Base-by-base conservation (phyloP, 2,113 vertebrate genomes). In the Toxostoma redivivum region DNA sequence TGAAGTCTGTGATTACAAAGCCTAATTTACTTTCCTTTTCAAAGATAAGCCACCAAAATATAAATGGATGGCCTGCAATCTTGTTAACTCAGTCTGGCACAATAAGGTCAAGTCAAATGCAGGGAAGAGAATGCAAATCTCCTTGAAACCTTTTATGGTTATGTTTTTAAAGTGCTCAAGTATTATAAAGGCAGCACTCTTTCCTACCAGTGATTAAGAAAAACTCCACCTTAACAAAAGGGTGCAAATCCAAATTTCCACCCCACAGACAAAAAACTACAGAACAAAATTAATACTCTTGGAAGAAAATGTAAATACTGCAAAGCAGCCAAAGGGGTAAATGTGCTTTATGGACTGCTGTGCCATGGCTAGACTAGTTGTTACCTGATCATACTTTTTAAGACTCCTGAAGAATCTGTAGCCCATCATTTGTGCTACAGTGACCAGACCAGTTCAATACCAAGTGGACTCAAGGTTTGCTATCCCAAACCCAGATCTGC, bases 11-110 rank as follows among this genome's bases (percentile, higher is more conserved):
- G 77, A 97, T 78, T 89, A 86, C 69, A 86, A 81, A 88, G 81
- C 62, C 88, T 28, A 92, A 86, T 86, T 92, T 90, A 85, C 74
- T 94, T 88, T 74, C 86, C 80, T 74, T 88, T 92, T 67, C 35
- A 31, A 86, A 94, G 94, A 92, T 94, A 97, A 97, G 86, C 51
- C 61, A 81, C 83, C 72, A 71, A 94, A 94, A 95, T 67, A 74
- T 16, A 94, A 95, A 70, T 86, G 94, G 86, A 83, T 54, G 60
- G 76, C 7, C 77, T 84, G 60, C 83, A 94, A 84, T 91, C 94
- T 81, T 67, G 91, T 92, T 97, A 97, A 96, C 53, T 84, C 71
- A 58, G 86, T 73, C 83, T 97, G 91, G 96, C 94, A 96, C 91
- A 97, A 86, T 95, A 94, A 94, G 95, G 95, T 94, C 96, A 95